Percentiles rank a stretch among this genome's conserved stretches.
phyloP scores from a whole-genome alignment of 2,113 vertebrate genomes.

The Aplodontia rufa region DNA sequence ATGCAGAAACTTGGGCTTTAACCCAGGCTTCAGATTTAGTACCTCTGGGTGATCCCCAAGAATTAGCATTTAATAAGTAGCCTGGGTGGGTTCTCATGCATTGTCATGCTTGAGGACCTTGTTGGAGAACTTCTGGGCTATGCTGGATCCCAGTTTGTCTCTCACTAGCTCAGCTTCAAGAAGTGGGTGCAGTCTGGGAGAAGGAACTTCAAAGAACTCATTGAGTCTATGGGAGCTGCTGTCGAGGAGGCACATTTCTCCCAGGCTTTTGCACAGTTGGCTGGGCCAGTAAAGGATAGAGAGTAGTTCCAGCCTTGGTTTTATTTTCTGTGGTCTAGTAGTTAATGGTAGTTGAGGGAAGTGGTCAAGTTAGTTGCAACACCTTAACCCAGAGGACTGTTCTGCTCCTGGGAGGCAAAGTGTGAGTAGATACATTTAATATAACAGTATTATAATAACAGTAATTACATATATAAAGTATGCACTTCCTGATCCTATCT shows the following conservation, averaged over 20 bases:
- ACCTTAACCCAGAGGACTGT: not conserved
- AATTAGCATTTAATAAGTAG: not conserved
- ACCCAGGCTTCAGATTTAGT: not conserved
- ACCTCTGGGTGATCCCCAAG: not conserved
- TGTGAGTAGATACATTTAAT: constrained; percentile 79
- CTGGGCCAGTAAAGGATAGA: not conserved
- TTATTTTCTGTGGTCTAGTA: constrained; percentile 44
- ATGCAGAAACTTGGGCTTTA: not conserved
- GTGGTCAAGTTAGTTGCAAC: not conserved
- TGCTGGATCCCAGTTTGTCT: not conserved
- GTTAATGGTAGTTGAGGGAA: not conserved
- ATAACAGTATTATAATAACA: constrained; percentile 69
- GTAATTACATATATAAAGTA: constrained; percentile 76
- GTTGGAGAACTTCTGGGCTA: not conserved
- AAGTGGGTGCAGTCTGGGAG: not conserved
- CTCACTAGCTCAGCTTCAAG: not conserved
- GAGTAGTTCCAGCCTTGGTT: not conserved
- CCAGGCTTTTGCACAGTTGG: not conserved
- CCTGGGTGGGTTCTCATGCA: not conserved
- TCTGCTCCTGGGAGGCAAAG: constrained; percentile 52
- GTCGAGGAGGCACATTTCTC: not conserved
- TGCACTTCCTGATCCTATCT: not conserved
- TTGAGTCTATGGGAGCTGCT: not conserved
- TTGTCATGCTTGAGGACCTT: not conserved
- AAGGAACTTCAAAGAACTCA: not conserved